These are phyloP conservation scores for Bombus picipes DNA, from an alignment of 1,140 invertebrate genomes.

Conservation along the genomic window DNA sequence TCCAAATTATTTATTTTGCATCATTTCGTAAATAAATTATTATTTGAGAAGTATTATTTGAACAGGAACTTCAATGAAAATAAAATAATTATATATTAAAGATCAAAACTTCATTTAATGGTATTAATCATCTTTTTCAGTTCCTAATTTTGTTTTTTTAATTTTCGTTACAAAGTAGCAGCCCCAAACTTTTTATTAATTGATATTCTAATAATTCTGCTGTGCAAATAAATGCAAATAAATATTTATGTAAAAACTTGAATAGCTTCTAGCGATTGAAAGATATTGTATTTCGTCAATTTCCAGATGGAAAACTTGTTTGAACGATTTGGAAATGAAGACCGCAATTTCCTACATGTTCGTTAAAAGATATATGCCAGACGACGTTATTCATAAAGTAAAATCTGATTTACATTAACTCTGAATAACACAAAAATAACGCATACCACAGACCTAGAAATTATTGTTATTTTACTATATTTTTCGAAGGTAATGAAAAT, in stretches of 20 bases:
- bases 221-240: neutral
- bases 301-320: constrained; percentile 54
- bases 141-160: too few relatives aligned
- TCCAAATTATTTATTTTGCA: too few relatives aligned
- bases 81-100: too few relatives aligned
- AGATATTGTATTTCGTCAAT: neutral
- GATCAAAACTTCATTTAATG: too few relatives aligned
- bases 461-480: neutral
- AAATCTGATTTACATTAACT: neutral
- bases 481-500: constrained; percentile 47
- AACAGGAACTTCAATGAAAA: too few relatives aligned
- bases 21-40: too few relatives aligned
- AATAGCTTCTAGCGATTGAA: neutral
- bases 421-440: neutral
- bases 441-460: too few relatives aligned
- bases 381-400: constrained; percentile 32
- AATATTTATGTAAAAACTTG: neutral
- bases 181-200: too few relatives aligned
- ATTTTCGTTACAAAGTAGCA: too few relatives aligned
- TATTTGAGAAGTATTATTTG: too few relatives aligned
- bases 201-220: too few relatives aligned
- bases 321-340: constrained; percentile 33
- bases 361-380: constrained; percentile 43
- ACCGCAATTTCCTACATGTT: constrained; percentile 55
- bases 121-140: too few relatives aligned